phyloP scores from a whole-genome alignment of 2,797 vertebrate species.

The Lycodopsis pacificus region DNA sequence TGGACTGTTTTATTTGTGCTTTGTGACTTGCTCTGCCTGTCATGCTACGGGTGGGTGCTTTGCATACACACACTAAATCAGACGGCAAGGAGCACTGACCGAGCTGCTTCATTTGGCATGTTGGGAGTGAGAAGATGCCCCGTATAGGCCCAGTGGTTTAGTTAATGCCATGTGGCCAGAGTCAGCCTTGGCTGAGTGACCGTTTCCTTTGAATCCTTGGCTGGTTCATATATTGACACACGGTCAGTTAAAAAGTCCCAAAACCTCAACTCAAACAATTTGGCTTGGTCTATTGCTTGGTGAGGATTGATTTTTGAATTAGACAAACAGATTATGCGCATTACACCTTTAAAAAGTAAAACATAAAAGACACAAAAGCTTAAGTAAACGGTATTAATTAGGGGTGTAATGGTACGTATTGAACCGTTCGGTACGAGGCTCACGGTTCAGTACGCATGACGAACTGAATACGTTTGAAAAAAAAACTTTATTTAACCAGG shows the following conservation, averaged over 20 bases:
- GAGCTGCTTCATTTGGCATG: no score
- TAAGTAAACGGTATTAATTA: not conserved
- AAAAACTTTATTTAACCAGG: no score
- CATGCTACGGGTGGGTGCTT: no score
- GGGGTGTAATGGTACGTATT: no score
- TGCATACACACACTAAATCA: no score
- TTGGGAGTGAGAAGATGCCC: not conserved
- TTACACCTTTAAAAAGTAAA: not conserved
- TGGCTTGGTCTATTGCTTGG: conserved; percentile 3
- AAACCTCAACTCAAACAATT: conserved; percentile 4
- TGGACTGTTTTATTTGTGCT: no score
- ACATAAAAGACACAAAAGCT: not conserved
- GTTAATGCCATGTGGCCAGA: conserved; percentile 28
- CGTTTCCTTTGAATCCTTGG: conserved; percentile 12
- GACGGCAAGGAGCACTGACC: no score
- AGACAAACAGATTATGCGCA: not conserved
- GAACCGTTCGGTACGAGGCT: no score
- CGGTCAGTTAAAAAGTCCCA: conserved; percentile 5
- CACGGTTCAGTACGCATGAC: no score
- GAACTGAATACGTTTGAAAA: no score
- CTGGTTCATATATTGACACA: conserved; percentile 28
- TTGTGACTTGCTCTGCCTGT: not conserved
- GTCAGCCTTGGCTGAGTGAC: not conserved
- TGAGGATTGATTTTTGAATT: conserved; percentile 24
- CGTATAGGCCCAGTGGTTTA: conserved; percentile 3